Conservation (phyloP, 2,888 invertebrate genomes). For the Hofmannophila pseudospretella region DNA sequence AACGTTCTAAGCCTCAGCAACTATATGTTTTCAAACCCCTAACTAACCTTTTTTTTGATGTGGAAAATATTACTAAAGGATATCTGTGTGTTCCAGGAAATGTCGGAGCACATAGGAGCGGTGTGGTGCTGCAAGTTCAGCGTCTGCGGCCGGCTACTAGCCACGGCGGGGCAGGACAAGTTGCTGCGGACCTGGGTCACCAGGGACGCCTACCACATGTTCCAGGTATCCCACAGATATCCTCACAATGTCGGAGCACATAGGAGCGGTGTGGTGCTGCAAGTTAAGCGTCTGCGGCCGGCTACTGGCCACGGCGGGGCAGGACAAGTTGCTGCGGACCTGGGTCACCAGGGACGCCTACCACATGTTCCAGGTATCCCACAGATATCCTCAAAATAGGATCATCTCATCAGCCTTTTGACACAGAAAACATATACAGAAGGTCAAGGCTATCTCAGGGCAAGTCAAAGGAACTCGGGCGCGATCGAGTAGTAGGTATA, state of each 20-base stretch:
- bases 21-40: too few species aligned
- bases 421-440: too few species aligned
- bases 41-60: too few species aligned
- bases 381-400: too few species aligned
- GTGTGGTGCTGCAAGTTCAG: conserved; percentile 99
- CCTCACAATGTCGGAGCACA: conserved; percentile 88
- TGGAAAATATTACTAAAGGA: too few species aligned
- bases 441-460: too few species aligned
- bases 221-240: too few species aligned
- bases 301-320: conserved; percentile 96
- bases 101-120: conserved; percentile 92
- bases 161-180: conserved; percentile 98
- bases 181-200: conserved; percentile 97
- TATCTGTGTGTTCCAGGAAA: too few species aligned
- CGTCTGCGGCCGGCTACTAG: conserved; percentile 94
- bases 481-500: too few species aligned
- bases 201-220: conserved; percentile 92
- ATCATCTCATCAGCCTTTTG: too few species aligned
- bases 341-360: conserved; percentile 96
- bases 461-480: too few species aligned
- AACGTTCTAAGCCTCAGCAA: too few species aligned
- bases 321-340: conserved; percentile 94
- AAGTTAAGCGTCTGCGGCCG: conserved; percentile 98
- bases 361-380: conserved; percentile 91
- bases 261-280: conserved; percentile 99